A percentile compares a stretch with the other conserved stretches of the same genome.
These are phyloP conservation scores for Vombatus ursinus DNA, from an alignment of 2,113 vertebrate genomes.

Conservation along the genomic window DNA sequence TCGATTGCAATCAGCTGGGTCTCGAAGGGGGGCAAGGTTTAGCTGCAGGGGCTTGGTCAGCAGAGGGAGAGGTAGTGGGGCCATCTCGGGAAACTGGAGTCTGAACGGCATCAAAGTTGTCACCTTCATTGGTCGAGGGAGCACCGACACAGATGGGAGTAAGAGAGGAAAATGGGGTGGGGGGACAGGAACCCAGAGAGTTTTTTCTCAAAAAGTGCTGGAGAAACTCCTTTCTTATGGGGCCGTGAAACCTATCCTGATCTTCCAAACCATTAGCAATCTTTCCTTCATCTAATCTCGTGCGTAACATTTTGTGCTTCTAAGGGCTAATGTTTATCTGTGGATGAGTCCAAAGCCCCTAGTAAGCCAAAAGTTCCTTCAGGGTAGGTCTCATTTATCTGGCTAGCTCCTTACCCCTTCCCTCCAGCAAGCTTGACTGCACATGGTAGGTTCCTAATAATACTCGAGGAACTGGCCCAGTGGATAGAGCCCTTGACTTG, in stretches of 20 bases:
- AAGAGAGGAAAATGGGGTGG: neutral
- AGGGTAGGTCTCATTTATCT: neutral
- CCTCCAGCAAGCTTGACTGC: neutral
- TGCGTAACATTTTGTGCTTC: neutral
- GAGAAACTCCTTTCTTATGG: neutral
- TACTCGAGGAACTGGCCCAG: neutral
- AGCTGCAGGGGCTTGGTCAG: neutral
- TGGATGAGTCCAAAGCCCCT: neutral
- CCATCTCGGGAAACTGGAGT: neutral
- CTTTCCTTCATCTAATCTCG: neutral
- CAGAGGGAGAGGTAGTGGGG: neutral
- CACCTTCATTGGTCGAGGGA: neutral
- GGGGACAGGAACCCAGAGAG: neutral
- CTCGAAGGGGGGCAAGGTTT: neutral
- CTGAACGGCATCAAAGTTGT: neutral
- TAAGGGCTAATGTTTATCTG: too few relatives aligned
- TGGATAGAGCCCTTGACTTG: neutral
- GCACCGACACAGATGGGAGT: neutral
- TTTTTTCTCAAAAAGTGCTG: too few relatives aligned
- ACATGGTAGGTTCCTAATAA: neutral
- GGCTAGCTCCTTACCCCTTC: too few relatives aligned
- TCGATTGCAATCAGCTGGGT: constrained; percentile 18
- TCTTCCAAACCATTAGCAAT: neutral
- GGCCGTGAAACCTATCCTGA: neutral
- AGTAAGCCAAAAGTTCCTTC: neutral